These are phyloP conservation scores for Limnephilus rhombicus DNA, from an alignment of 2,888 invertebrate species.

Conservation along the genomic window DNA sequence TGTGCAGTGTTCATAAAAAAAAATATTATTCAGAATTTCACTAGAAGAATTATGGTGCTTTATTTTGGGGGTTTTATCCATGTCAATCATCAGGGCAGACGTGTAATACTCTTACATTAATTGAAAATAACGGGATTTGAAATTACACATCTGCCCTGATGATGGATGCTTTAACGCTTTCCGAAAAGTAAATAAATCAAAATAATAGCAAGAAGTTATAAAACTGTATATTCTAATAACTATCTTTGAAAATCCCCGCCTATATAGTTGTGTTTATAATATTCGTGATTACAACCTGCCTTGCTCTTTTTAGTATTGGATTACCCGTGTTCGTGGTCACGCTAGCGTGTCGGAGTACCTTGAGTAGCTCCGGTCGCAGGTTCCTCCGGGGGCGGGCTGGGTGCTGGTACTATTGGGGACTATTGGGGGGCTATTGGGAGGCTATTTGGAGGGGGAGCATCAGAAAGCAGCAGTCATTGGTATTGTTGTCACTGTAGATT, in stretches of 20 bases:
- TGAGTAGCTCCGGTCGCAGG: slow-evolving; percentile 1
- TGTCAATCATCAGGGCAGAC: too few species aligned
- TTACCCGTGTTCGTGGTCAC: slow-evolving; percentile 40
- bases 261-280: slow-evolving; percentile 35
- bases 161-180: too few species aligned
- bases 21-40: too few species aligned
- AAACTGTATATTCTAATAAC: neutral
- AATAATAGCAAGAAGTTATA: too few species aligned
- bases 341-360: slow-evolving; percentile 18
- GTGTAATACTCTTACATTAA: too few species aligned
- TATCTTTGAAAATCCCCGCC: neutral
- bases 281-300: slow-evolving; percentile 38
- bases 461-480: neutral
- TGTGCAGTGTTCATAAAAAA: too few species aligned
- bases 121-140: too few species aligned
- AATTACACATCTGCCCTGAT: too few species aligned
- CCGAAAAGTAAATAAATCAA: too few species aligned
- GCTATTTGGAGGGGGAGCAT: neutral
- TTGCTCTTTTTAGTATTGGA: slow-evolving; percentile 41
- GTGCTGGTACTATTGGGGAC: neutral
- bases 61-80: too few species aligned
- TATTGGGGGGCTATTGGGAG: neutral
- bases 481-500: neutral
- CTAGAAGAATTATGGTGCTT: too few species aligned
- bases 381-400: neutral